phyloP scores from a whole-genome alignment of 2,888 invertebrate species.

The Cephus pygmeus region DNA sequence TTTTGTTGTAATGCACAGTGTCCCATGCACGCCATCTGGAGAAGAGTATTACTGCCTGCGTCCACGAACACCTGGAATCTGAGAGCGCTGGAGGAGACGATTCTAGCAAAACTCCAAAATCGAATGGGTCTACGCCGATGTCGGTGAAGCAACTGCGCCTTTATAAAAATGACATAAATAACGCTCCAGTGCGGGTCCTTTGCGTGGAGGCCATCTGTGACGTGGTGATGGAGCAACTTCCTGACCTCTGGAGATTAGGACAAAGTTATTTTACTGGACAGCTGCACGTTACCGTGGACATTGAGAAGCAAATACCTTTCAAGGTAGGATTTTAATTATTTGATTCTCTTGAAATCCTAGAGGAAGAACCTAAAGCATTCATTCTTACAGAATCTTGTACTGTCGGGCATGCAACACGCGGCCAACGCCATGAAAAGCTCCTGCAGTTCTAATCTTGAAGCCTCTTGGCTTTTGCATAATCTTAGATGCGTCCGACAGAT shows the following conservation, averaged over 20 bases:
- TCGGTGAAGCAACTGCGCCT: slow-evolving; percentile 46
- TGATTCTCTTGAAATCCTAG: not conserved
- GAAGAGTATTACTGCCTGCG: slow-evolving; percentile 53
- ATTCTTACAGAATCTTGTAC: slow-evolving; percentile 51
- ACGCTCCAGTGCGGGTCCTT: slow-evolving; percentile 75
- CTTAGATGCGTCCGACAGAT: slow-evolving; percentile 83
- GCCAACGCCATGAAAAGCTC: slow-evolving; percentile 66
- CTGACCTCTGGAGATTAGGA: slow-evolving; percentile 95
- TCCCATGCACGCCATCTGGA: slow-evolving; percentile 60
- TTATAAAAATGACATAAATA: slow-evolving; percentile 58
- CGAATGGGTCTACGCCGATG: slow-evolving; percentile 38
- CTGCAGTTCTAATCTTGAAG: slow-evolving; percentile 60
- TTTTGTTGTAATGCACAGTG: slow-evolving; percentile 33
- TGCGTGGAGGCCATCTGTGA: slow-evolving; percentile 86
- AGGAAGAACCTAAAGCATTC: not conserved
- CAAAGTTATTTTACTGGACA: slow-evolving; percentile 94
- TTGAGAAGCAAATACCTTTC: slow-evolving; percentile 79
- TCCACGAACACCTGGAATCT: slow-evolving; percentile 52
- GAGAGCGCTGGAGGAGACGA: slow-evolving; percentile 48
- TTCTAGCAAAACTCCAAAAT: slow-evolving; percentile 40
- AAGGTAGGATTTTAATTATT: slow-evolving; percentile 70
- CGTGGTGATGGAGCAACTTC: slow-evolving; percentile 80
- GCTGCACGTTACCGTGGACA: slow-evolving; percentile 78
- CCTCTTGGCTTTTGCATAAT: slow-evolving; percentile 82
- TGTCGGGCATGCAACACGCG: slow-evolving; percentile 67